Base-by-base conservation (phyloP, 2,113 vertebrate genomes). In the Paramormyrops kingsleyae region DNA sequence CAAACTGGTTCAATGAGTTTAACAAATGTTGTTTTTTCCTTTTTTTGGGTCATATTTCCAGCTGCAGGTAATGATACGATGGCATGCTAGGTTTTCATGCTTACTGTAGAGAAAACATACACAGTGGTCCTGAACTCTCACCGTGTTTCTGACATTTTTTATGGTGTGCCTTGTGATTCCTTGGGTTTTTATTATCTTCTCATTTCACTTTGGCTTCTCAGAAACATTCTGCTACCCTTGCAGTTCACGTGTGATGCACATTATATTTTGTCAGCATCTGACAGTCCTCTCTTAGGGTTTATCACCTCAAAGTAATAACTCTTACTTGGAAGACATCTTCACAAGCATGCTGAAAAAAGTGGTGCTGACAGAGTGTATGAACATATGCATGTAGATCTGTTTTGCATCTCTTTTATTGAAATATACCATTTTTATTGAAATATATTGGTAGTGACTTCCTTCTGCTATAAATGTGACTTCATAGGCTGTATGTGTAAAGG, bases 151-250 rank as follows among this genome's bases (percentile, higher is more conserved):
- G 88, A 88, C 91, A 89, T 49, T 93, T 91, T 91, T 89, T 89
- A 86, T 17, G 70, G 42, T 12, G 2, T 50, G 42, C 35, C 46
- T 56, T 27, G 56, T 47, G 53, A 21, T 86, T 89, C 70, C 53
- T 70, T 7, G 39, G 35, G 27, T 49, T 87, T 31, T 31, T 87
- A 59, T 88, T 77, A 66, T 53, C 90, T 91, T 93, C 93, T 94
- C 91, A 92, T 92, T 95, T 93, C 90, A 92, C 91, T 87, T 91
- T 93, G 92, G 92, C 93, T 92, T 93, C 74, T 93, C 91, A 90
- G 92, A 94, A 94, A 91, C 89, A 91, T 94, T 95, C 89, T 94
- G 94, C 90, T 91, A 92, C 66, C 90, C 83, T 84, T 90, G 92
- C 92, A 91, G 89, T 92, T 90, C 88, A 89, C 88, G 59, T 86